Conservation (phyloP, 2,113 vertebrate species). For the Ophiodon elongatus region DNA sequence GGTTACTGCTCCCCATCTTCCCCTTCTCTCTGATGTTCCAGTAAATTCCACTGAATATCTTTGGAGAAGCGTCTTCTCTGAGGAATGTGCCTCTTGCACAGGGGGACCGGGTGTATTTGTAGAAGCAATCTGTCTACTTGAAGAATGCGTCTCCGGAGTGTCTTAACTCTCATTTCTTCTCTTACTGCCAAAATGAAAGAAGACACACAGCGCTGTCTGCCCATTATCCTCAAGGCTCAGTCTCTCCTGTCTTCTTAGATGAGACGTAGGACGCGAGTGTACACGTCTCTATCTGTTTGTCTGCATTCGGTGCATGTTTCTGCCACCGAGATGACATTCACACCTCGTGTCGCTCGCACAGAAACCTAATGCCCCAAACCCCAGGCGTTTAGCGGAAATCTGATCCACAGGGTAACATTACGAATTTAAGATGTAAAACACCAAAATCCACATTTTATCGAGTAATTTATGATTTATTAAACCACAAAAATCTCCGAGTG, state of each 20-base stretch:
- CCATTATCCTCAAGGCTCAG: conserved; percentile 58
- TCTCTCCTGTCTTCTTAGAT: conserved; percentile 54
- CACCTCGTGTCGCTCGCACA: neutral
- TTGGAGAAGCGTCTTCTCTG: conserved; percentile 53
- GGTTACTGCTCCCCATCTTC: conserved; percentile 35
- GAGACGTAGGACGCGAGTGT: conserved; percentile 31
- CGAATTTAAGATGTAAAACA: neutral
- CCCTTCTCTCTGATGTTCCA: conserved; percentile 55
- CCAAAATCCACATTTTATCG: neutral
- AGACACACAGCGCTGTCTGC: conserved; percentile 59
- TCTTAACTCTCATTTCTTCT: conserved; percentile 67
- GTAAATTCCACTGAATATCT: conserved; percentile 59
- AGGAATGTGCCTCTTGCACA: conserved; percentile 58
- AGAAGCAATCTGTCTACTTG: conserved; percentile 72
- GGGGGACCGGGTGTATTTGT: conserved; percentile 70
- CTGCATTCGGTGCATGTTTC: conserved; percentile 3
- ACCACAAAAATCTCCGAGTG: neutral
- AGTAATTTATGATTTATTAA: neutral
- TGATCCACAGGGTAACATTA: neutral
- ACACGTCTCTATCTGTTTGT: conserved; percentile 42
- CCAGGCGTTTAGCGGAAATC: neutral
- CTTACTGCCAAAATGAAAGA: conserved; percentile 58
- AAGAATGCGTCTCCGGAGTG: conserved; percentile 71
- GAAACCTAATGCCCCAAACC: neutral
- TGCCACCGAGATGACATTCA: conserved; percentile 27